A percentile compares a stretch with the other conserved stretches of the same genome.
Conservation (phyloP, 2,797 vertebrate genomes). For the Oceanodroma leucorhoa region DNA sequence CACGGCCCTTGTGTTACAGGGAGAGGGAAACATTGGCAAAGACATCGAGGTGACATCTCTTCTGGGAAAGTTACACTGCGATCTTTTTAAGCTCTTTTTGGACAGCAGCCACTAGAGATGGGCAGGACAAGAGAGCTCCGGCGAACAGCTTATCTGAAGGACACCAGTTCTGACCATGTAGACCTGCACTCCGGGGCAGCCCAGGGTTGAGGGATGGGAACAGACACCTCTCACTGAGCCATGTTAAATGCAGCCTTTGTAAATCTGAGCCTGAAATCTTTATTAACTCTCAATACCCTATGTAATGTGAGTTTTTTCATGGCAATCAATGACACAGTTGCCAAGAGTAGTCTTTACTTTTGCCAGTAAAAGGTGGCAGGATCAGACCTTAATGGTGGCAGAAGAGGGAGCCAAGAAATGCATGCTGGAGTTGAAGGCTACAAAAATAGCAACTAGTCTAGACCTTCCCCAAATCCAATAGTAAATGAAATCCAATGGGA, state of each 20-base stretch:
- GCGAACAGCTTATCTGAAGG: not conserved
- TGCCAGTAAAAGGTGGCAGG: not conserved
- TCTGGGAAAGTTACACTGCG: not conserved
- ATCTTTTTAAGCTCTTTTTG: conserved; percentile 7
- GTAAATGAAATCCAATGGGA: not conserved
- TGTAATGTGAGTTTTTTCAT: not conserved
- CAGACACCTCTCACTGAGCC: not conserved
- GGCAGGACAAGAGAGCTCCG: not conserved
- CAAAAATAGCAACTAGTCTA: not conserved
- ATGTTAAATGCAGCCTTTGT: not conserved
- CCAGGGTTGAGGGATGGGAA: not conserved
- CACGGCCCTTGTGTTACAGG: not conserved
- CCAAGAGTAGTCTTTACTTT: not conserved
- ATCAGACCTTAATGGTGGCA: not conserved
- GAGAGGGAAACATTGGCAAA: not conserved
- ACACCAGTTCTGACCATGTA: not conserved
- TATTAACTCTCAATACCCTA: not conserved
- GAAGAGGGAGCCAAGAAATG: not conserved
- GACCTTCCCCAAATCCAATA: not conserved
- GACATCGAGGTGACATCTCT: not conserved
- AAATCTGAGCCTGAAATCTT: not conserved
- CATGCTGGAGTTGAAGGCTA: not conserved
- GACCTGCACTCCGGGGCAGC: not conserved
- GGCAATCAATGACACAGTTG: not conserved
- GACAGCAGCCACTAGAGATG: not conserved